Base-by-base conservation (phyloP, 2,888 invertebrate species). In the Cremastobaeus sp. region DNA sequence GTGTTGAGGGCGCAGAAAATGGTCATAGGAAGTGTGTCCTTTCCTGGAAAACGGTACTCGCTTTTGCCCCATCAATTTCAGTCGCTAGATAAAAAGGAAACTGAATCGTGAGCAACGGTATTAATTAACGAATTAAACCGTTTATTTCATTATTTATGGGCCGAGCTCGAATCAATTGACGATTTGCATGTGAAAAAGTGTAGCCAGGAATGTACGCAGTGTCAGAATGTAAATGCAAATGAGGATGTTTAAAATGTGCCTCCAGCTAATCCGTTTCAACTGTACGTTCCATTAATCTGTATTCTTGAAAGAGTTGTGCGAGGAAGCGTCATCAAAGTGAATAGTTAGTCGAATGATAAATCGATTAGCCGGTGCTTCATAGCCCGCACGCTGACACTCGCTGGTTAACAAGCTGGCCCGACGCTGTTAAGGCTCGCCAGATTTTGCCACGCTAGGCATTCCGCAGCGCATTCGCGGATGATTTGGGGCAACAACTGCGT, bases 391-490 rank as follows among this genome's bases (percentile, higher is more conserved):
- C 54, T 65, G 54, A 66, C 66, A 57, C 57, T 57, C 32, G 25
- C 48, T 30, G 54, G 60, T 70, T 55, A 70, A 50, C 74, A 75
- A 71, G 77, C 68, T 79, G 80, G 78, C 79, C 79, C 76, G 65
- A 77, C 68, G 78, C 78, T 81, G 78, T 81, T 81, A 80, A 79
- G 74, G 54, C 72, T 76, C 77, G 73, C 75, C 72, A 74, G 73
- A 78, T 78, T 78, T 76, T 75, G 73, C 76, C 76, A 74, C 62
- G 62, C 45, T 52, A 60, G 71, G 50, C n/a, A n/a, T n/a, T n/a
- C n/a, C n/a, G n/a, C n/a, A 69, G 70, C 74, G 74, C 77, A 79
- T 78, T 79, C 70, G 74, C 62, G 71, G 73, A 70, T 17, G 66
- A 35, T 57, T 76, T 77, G 76, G 68, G 64, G 66, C 66, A 57